phyloP scores from a whole-genome alignment of 2,797 vertebrate species.

The Oreochromis mossambicus region DNA sequence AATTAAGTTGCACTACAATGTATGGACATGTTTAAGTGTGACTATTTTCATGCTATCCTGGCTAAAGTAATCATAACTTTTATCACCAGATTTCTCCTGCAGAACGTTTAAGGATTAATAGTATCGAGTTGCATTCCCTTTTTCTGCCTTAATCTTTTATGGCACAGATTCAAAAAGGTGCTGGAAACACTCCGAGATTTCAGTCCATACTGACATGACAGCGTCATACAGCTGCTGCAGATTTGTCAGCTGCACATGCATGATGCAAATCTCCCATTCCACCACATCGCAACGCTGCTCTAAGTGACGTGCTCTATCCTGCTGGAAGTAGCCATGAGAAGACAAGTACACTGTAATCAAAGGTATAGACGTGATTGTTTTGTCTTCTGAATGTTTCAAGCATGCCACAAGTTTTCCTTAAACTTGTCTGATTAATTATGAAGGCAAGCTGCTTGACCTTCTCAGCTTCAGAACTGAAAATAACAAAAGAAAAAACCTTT shows the following conservation, averaged over 20 bases:
- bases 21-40: background rate
- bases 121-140: background rate
- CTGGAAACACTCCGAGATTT: rapidly evolving
- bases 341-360: background rate
- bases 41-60: background rate
- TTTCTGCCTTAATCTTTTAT: background rate
- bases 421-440: background rate
- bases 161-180: background rate
- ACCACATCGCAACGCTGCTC: rapidly evolving
- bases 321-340: background rate
- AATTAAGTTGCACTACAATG: background rate
- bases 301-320: background rate
- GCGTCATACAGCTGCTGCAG: background rate
- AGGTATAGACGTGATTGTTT: background rate
- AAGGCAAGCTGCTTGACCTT: background rate
- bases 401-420: background rate
- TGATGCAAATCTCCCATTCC: background rate
- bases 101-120: rapidly evolving
- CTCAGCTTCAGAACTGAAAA: background rate
- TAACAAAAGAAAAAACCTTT: background rate
- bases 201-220: background rate
- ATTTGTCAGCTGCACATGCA: background rate
- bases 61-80: background rate
- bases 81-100: background rate
- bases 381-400: background rate